A percentile compares a stretch with the other conserved stretches of the same genome.
phyloP scores from a whole-genome alignment of 37 sponge, comb jelly and placozoan genomes.

The Eunapius fragilis region DNA sequence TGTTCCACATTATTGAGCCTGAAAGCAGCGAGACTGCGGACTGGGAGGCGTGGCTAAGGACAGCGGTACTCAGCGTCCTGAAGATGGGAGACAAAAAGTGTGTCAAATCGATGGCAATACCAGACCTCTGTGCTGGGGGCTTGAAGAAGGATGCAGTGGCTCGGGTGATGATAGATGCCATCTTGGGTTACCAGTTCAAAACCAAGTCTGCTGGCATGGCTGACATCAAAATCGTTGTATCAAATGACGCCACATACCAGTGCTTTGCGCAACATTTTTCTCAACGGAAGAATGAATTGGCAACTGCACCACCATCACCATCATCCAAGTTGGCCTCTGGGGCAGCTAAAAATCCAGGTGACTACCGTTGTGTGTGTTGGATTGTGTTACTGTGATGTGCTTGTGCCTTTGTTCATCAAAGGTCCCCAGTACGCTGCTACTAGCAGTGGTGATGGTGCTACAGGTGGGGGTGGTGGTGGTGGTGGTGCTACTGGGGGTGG shows the following conservation, averaged over 20 bases:
- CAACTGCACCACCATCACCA: not conserved
- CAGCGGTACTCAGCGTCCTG: slow-evolving; percentile 30
- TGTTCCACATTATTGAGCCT: slow-evolving; percentile 77
- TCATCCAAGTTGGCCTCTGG: no score
- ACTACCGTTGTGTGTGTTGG: no score
- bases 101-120: slow-evolving; percentile 58
- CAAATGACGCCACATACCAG: slow-evolving; percentile 50
- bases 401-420: not conserved
- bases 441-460: not conserved
- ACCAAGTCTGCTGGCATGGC: slow-evolving; percentile 18
- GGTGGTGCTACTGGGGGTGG: not conserved
- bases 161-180: slow-evolving; percentile 26
- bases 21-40: not conserved
- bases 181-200: slow-evolving; percentile 16
- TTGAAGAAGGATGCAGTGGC: slow-evolving; percentile 42
- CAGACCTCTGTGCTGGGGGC: slow-evolving; percentile 71
- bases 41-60: slow-evolving; percentile 28
- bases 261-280: slow-evolving; percentile 25
- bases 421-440: not conserved
- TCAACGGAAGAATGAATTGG: not conserved
- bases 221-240: slow-evolving; percentile 75
- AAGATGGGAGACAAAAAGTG: slow-evolving; percentile 27
- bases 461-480: not conserved
- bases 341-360: no score
- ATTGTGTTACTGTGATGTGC: not conserved